Evolutionary conservation across 2,113 vertebrate species (phyloP).

Genomic region (Hypanus sabinus): DNA sequence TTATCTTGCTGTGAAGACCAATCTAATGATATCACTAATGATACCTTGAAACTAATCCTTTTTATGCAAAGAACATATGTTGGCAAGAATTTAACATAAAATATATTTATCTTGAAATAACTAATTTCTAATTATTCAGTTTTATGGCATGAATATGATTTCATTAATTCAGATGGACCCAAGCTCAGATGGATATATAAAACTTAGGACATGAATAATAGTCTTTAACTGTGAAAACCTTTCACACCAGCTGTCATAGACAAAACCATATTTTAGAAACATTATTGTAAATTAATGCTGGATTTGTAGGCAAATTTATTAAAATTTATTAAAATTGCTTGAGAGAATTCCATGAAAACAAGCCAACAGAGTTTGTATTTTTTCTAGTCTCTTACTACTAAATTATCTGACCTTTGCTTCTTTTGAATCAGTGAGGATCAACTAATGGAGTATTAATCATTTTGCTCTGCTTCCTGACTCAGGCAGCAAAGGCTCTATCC

Average conservation of each 20-base stretch:
- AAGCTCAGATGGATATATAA: not conserved
- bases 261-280: not conserved
- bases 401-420: not conserved
- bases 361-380: not conserved
- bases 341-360: not conserved
- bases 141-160: not conserved
- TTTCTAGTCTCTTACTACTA: not conserved
- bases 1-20: not conserved
- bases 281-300: not conserved
- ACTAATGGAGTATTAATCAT: not conserved
- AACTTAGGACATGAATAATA: not conserved
- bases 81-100: conserved; percentile 4
- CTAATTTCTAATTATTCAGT: not conserved
- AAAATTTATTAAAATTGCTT: conserved; percentile 3
- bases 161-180: not conserved
- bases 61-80: not conserved
- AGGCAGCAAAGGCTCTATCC: not conserved
- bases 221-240: not conserved
- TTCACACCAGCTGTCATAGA: not conserved
- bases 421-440: not conserved
- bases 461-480: not conserved
- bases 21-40: not conserved
- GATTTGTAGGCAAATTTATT: not conserved
- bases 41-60: not conserved
- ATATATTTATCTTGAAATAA: not conserved